Percentiles rank a stretch among this genome's conserved stretches.
phyloP scores from a whole-genome alignment of 2,888 invertebrate genomes.

The Tiphia femorata region DNA sequence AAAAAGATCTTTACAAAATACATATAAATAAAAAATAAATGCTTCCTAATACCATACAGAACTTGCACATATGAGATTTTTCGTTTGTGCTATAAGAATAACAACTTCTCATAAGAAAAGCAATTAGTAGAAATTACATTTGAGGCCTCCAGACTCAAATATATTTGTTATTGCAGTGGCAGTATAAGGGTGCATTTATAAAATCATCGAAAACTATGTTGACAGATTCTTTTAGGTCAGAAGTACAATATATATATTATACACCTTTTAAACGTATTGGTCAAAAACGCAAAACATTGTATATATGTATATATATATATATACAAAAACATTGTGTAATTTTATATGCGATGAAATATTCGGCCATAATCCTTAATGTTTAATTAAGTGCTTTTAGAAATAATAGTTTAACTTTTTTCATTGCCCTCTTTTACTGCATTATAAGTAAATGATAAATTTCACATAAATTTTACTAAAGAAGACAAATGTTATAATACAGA shows the following conservation, averaged over 20 bases:
- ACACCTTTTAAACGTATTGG: not conserved
- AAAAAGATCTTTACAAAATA: constrained; percentile 58
- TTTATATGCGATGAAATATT: no score
- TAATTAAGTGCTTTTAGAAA: not conserved
- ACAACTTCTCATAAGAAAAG: no score
- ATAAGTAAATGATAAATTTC: constrained; percentile 33
- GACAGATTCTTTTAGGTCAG: not conserved
- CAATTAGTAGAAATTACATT: constrained; percentile 42
- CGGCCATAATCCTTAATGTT: no score
- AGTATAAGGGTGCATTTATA: constrained; percentile 18
- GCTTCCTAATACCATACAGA: constrained; percentile 54
- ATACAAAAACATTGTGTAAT: no score
- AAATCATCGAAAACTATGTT: not conserved
- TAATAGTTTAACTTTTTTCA: constrained; percentile 8
- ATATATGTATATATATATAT: no score
- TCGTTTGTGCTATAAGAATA: no score
- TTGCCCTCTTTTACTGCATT: constrained; percentile 36
- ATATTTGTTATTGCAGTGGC: constrained; percentile 25
- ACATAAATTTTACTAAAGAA: constrained; percentile 53
- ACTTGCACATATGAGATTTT: constrained; percentile 57
- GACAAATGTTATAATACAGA: constrained; percentile 53
- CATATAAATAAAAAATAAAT: constrained; percentile 63
- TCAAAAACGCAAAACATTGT: no score
- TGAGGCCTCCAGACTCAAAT: constrained; percentile 38
- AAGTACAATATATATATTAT: not conserved